Conservation (phyloP, 1,140 invertebrate genomes). For the Panagrolaimus sp. region DNA sequence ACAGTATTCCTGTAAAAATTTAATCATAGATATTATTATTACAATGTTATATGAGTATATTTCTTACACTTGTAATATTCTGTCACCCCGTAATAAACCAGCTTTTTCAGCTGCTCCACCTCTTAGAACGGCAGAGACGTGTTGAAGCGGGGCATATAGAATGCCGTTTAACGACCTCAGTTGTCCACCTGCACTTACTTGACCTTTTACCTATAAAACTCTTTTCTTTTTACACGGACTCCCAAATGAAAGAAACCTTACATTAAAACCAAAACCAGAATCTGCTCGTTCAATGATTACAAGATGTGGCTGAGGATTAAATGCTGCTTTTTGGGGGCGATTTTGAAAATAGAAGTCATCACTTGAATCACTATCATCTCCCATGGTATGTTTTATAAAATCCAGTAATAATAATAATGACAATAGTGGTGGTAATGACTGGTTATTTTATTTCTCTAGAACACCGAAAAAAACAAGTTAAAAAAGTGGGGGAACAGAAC, state of each 20-base stretch:
- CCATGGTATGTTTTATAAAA: not conserved
- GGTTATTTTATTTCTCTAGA: too few species aligned
- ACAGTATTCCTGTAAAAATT: conserved; percentile 68
- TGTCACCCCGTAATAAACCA: conserved; percentile 91
- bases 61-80: conserved; percentile 97
- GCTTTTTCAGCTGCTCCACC: conserved; percentile 94
- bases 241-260: too few species aligned
- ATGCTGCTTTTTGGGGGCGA: not conserved
- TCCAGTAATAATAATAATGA: too few species aligned
- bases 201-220: conserved; percentile 97
- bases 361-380: conserved; percentile 13
- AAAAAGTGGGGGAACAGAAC: too few species aligned
- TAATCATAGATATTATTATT: not conserved
- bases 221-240: conserved; percentile 68
- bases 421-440: too few species aligned
- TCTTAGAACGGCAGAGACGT: conserved; percentile 93
- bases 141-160: conserved; percentile 94
- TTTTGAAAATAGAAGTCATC: conserved; percentile 11
- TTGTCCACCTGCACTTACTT: conserved; percentile 97
- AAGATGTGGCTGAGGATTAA: conserved; percentile 17
- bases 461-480: too few species aligned
- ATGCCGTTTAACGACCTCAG: conserved; percentile 88
- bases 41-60: conserved; percentile 62
- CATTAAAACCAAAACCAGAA: conserved; percentile 21
- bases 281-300: conserved; percentile 29